Evolutionary conservation across 2,888 invertebrate species (phyloP), one percentile per base, ranked within the genome.

Genomic region (Acrocyrtus sp.): DNA sequence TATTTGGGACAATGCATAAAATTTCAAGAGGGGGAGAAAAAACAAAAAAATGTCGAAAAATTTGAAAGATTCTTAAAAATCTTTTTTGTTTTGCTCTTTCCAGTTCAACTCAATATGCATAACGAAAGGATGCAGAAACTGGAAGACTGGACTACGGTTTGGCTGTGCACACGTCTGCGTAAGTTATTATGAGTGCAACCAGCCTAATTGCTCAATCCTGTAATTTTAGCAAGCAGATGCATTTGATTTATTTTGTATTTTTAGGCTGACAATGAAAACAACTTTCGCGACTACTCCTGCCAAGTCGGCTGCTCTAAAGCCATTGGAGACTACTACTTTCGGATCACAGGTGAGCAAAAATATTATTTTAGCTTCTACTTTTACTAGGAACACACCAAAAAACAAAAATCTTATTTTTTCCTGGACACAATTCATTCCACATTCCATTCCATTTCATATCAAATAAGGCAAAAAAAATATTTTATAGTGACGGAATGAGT

Each of bases 291-390:
- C 41, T 77, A 77, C 41, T 70, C 76, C 3, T 80, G 80, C 51
- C 78, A 79, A 70, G 48, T 78, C 15, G 80, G 80, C 21, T 80
- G 80, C 65, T 78, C 77, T 2, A 77, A 75, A 69, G 75, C 75
- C 2, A 67, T 79, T 6, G 79, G 79, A 66, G 77, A 79, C 12
- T 80, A 80, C 62, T 79, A 78, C 45, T 67, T 68, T 24, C 54
- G 61, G 27, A 56, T 78, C 34, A 74, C 76, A 63, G 77, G 80
- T 77, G 57, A 19, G 26, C 47, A 5, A 17, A 61, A 53, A 10
- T 29, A 29, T 34, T n/a, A 24, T 56, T 8, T 15, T 17, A 43
- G 4, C 15, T 61, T 27, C 24, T 6, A 39, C 12, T 39, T 39
- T 39, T 39, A 6, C 39, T 39, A 6, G 39, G 6, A 10, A 10